These are phyloP conservation scores for Machimus atricapillus DNA, from an alignment of 2,888 invertebrate species.

Conservation along the genomic window DNA sequence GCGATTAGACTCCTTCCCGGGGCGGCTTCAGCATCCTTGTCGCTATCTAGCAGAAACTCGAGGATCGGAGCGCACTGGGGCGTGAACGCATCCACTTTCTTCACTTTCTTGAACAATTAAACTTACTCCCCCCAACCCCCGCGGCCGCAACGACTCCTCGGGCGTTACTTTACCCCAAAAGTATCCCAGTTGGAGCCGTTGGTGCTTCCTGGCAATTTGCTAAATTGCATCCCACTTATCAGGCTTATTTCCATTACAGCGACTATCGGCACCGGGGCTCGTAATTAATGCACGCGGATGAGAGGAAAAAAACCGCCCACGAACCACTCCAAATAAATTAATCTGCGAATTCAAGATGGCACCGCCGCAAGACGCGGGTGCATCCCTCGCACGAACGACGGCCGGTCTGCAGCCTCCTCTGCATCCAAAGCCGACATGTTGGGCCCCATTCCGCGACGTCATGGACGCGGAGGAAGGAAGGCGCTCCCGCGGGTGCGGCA, in stretches of 20 bases:
- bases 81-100: slow-evolving; percentile 4
- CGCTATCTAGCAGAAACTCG: neutral
- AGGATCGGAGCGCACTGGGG: neutral
- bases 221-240: slow-evolving; percentile 35
- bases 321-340: slow-evolving; percentile 33
- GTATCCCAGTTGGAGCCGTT: neutral
- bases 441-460: neutral
- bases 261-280: slow-evolving; percentile 19
- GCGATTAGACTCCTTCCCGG: neutral
- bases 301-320: slow-evolving; percentile 26
- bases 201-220: neutral
- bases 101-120: neutral
- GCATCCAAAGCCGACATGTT: neutral
- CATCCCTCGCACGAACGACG: neutral
- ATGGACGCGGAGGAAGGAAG: neutral
- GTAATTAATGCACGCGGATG: slow-evolving; percentile 25
- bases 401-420: neutral
- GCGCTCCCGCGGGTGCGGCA: neutral
- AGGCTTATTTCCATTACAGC: slow-evolving; percentile 29
- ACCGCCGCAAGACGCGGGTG: neutral
- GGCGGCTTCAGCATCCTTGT: neutral
- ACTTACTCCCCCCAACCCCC: neutral
- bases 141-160: neutral
- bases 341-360: slow-evolving; percentile 34
- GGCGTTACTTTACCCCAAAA: neutral